Evolutionary conservation across 2,888 invertebrate genomes (phyloP).

Genomic region (Cheilosia vernalis): DNA sequence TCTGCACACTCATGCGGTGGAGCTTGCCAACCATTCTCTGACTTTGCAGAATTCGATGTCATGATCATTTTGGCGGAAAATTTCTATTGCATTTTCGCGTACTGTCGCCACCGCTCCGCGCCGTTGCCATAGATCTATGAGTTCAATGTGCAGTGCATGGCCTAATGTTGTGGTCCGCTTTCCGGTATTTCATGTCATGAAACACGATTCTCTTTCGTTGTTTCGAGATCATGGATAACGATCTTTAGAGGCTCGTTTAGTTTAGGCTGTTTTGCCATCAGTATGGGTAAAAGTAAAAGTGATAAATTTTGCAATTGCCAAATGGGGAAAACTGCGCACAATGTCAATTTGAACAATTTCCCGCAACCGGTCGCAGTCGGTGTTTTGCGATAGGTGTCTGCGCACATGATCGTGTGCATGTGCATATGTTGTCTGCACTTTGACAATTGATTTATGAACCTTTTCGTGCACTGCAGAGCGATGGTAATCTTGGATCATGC

Average conservation of each 20-base stretch:
- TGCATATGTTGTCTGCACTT: slow-evolving; percentile 28
- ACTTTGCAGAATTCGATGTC: slow-evolving; percentile 51
- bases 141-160: slow-evolving; percentile 69
- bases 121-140: not conserved
- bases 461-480: not conserved
- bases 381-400: slow-evolving; percentile 6
- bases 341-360: slow-evolving; percentile 47
- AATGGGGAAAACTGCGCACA: slow-evolving; percentile 26
- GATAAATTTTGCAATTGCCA: slow-evolving; percentile 20
- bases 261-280: not conserved
- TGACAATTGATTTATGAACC: slow-evolving; percentile 55
- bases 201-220: slow-evolving; percentile 60
- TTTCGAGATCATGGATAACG: slow-evolving; percentile 46
- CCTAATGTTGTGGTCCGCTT: slow-evolving; percentile 57
- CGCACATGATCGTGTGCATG: not conserved
- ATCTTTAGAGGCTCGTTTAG: slow-evolving; percentile 49
- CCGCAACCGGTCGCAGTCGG: not conserved
- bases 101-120: not conserved
- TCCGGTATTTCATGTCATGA: slow-evolving; percentile 71
- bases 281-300: slow-evolving; percentile 63
- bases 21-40: slow-evolving; percentile 23
- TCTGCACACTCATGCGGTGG: not conserved
- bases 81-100: slow-evolving; percentile 3
- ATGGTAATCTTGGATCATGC: not conserved
- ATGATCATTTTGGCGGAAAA: slow-evolving; percentile 56